These are phyloP conservation scores for Anthoscopus minutus DNA, from an alignment of 2,113 vertebrate species.

Conservation along the genomic window DNA sequence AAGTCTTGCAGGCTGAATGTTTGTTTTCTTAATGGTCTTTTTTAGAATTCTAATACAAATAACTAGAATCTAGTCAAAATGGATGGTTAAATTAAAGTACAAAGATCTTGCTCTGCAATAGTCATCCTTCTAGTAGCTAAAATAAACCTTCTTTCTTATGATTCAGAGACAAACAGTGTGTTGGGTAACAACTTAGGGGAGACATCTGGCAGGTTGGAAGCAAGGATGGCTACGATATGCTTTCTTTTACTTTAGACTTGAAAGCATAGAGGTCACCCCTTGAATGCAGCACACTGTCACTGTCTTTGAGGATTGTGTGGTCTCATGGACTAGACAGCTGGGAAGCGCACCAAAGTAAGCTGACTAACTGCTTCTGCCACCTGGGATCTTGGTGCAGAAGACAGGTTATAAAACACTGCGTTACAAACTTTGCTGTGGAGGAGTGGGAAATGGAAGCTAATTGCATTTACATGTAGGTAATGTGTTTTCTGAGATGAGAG, in stretches of 20 bases:
- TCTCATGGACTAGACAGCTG: not conserved
- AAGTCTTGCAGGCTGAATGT: not conserved
- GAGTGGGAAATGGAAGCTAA: conserved; percentile 1
- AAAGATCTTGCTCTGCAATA: not conserved
- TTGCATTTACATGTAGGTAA: conserved; percentile 12
- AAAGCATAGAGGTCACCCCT: not conserved
- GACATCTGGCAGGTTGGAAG: not conserved
- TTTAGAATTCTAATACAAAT: not conserved
- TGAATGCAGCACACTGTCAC: not conserved
- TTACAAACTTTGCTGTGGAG: not conserved
- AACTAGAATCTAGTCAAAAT: not conserved
- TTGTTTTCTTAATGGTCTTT: not conserved
- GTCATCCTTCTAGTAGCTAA: not conserved
- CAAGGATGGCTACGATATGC: not conserved
- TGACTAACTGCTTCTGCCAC: not conserved
- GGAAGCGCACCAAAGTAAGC: not conserved
- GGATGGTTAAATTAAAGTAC: not conserved
- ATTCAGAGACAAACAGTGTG: not conserved
- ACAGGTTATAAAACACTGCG: not conserved
- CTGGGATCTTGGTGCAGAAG: not conserved
- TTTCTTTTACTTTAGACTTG: not conserved
- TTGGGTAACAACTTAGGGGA: not conserved
- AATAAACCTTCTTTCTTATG: not conserved
- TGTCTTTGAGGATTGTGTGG: not conserved
- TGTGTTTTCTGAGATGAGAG: not conserved